Evolutionary conservation across 53 echinoderm and acorn worm species (phyloP).

Genomic region (Actinopyga echinites): DNA sequence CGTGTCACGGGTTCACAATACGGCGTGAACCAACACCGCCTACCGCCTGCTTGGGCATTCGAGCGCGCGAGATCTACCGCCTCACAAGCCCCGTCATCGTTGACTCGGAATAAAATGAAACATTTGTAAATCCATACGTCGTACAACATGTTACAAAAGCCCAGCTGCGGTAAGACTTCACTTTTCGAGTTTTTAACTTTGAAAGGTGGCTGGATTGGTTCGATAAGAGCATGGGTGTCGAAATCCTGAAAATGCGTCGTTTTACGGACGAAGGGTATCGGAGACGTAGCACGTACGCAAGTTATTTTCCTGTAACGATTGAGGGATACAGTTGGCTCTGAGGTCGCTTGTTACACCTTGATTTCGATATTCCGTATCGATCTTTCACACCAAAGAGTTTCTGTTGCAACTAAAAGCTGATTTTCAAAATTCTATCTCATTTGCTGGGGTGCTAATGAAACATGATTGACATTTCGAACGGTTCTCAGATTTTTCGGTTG

Average conservation of each 20-base stretch:
- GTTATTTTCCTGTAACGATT: too few relatives aligned
- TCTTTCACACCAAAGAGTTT: constrained; percentile 8
- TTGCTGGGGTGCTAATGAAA: constrained; percentile 38
- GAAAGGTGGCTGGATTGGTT: constrained; percentile 31
- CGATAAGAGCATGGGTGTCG: background rate
- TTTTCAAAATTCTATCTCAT: constrained; percentile 9
- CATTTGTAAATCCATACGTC: constrained; percentile 33
- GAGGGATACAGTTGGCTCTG: too few relatives aligned
- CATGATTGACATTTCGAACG: constrained; percentile 22
- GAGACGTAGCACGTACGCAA: too few relatives aligned
- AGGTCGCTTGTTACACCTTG: too few relatives aligned
- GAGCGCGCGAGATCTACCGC: constrained; percentile 40
- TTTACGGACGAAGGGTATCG: too few relatives aligned
- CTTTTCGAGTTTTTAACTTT: constrained; percentile 45
- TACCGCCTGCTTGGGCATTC: constrained; percentile 32
- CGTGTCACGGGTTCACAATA: constrained; percentile 21
- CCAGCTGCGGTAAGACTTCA: constrained; percentile 31
- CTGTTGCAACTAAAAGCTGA: constrained; percentile 14
- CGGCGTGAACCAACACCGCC: constrained; percentile 44
- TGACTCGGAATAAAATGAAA: constrained; percentile 16
- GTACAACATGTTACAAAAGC: constrained; percentile 13
- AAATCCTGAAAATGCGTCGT: too few relatives aligned
- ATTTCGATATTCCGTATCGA: background rate
- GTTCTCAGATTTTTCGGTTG: background rate
- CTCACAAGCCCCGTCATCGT: background rate